Evolutionary conservation across 2,113 vertebrate genomes (phyloP), one percentile per base, ranked within the genome.

Genomic region (Coreoperca whiteheadi): DNA sequence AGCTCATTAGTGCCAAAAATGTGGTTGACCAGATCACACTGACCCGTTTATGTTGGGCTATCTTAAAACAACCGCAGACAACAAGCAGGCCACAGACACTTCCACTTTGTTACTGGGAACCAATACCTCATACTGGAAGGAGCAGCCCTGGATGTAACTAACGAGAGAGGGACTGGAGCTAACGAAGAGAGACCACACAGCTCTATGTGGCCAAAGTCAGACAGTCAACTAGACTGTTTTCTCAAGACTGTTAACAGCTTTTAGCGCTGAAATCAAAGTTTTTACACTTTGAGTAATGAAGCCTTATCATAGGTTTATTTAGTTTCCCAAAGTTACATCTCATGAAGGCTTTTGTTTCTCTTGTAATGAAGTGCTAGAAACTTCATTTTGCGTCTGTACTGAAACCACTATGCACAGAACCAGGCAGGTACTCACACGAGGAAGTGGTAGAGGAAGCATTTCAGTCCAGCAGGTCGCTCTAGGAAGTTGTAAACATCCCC

Each of bases 401-500:
- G 34, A 18, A 79, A 77, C 81, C 37, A 48, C 51, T 2, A 76
- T 8, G 69, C 2, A 48, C n/a, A 89, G 18, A 60, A 65, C 6
- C 23, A 32, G 41, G 82, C 63, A 60, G 50, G 32, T 97, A 98
- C 97, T 98, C 92, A 98, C 97, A 98, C 97, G 18, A 96, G 93
- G 87, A 98, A 98, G 88, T 97, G 97, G 90, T 97, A 98, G 74
- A 97, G 92, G 87, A 98, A 98, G 91, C 97, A 98, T 88, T 96
- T 97, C 87, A 96, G 90, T 64, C 97, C 97, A 77, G 96, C 96
- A 48, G 97, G 97, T 91, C 97, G 96, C 92, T 98, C 97, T 75
- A 98, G 93, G 90, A 98, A 98, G 95, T 97, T 98, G 95, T 97
- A 98, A 90, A 98, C 95, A 43, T 96, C 95, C 54, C 96, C 96